Percentiles rank a stretch among this genome's conserved stretches.
Conservation (phyloP, 2,113 vertebrate genomes). For the Epinephelus moara region DNA sequence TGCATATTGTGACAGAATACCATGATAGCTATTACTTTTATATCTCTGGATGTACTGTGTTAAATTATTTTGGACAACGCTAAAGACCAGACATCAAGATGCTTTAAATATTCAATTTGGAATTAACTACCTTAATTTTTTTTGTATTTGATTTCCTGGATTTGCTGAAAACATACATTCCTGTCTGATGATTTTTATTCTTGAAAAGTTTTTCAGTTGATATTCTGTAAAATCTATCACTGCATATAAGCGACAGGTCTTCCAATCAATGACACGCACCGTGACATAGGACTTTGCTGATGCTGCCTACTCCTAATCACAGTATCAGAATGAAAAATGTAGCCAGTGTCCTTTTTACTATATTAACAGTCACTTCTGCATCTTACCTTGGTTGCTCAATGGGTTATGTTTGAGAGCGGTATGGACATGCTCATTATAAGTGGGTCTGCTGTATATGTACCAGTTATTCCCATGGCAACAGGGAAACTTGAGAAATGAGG, state of each 20-base stretch:
- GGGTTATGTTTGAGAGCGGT: background rate
- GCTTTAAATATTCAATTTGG: background rate
- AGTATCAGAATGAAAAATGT: background rate
- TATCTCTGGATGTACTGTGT: too few relatives aligned
- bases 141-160: background rate
- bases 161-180: background rate
- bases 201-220: background rate
- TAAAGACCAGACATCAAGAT: too few relatives aligned
- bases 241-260: background rate
- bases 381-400: background rate
- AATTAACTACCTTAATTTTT: background rate
- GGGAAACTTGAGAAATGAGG: slow-evolving; percentile 44
- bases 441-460: slow-evolving; percentile 32
- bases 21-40: too few relatives aligned
- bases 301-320: background rate
- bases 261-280: background rate
- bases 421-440: slow-evolving; percentile 30
- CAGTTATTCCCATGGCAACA: slow-evolving; percentile 68
- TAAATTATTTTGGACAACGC: too few relatives aligned
- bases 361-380: background rate
- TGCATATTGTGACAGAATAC: background rate
- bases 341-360: too few relatives aligned
- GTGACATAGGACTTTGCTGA: background rate
- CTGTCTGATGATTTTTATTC: background rate
- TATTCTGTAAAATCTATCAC: background rate